A percentile compares a stretch with the other conserved stretches of the same genome.
phyloP scores from a whole-genome alignment of 2,888 invertebrate genomes.

The Campaea margaritaria region DNA sequence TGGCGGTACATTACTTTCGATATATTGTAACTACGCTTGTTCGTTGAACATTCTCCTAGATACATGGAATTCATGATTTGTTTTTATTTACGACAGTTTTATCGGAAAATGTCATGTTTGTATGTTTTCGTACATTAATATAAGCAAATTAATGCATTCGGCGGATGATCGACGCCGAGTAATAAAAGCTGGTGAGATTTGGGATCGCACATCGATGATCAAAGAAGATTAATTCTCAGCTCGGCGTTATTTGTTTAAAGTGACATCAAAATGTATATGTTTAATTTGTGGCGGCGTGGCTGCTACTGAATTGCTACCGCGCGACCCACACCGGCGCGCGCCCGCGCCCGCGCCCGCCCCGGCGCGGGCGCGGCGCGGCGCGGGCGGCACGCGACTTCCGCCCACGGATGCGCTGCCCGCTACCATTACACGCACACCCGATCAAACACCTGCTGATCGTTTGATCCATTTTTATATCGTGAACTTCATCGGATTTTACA shows the following conservation, averaged over 20 bases:
- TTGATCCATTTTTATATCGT: conserved; percentile 6
- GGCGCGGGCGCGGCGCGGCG: conserved; percentile 23
- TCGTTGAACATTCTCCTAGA: no score
- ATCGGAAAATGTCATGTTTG: conserved; percentile 30
- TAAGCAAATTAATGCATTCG: not conserved
- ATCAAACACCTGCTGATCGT: conserved; percentile 22
- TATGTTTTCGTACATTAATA: not conserved
- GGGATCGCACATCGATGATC: not conserved
- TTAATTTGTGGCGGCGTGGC: conserved; percentile 55
- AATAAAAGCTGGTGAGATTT: not conserved
- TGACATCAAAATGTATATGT: conserved; percentile 39
- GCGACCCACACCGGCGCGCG: conserved; percentile 45
- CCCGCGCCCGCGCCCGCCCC: no score
- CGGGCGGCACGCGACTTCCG: conserved; percentile 50
- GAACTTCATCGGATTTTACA: conserved; percentile 16
- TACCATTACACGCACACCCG: conserved; percentile 11
- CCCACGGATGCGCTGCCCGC: conserved; percentile 39
- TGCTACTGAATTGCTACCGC: conserved; percentile 51
- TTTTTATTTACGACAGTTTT: conserved; percentile 38
- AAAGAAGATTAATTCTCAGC: conserved; percentile 16
- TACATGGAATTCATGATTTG: conserved; percentile 26
- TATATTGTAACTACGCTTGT: conserved; percentile 37
- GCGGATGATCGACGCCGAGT: not conserved
- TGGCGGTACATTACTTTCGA: conserved; percentile 33
- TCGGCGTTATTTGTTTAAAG: conserved; percentile 26